Conservation (phyloP, 2,113 vertebrate species). For the Echinops telfairi region DNA sequence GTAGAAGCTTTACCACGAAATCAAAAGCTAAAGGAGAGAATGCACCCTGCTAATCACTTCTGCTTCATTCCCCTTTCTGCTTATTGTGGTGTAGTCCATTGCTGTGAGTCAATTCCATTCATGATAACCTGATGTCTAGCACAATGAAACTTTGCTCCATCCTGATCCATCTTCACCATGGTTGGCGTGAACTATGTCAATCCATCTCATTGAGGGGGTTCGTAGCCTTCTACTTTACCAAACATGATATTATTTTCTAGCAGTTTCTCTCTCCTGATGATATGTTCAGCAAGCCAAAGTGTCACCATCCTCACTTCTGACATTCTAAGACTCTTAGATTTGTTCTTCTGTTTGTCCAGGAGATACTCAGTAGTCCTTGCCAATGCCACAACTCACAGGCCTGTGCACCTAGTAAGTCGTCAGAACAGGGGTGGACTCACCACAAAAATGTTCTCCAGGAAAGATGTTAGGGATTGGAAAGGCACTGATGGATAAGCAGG, state of each 20-base stretch:
- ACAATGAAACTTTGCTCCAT: neutral
- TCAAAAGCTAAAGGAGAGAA: slow-evolving; percentile 1
- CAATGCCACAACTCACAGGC: neutral
- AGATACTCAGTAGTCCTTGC: neutral
- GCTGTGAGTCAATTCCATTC: neutral
- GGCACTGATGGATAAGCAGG: neutral
- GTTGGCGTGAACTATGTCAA: neutral
- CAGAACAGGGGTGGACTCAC: neutral
- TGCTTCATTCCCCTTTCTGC: neutral
- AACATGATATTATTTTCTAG: neutral
- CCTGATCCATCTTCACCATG: neutral
- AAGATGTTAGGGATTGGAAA: neutral
- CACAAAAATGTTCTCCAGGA: neutral
- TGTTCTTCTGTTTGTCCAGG: neutral
- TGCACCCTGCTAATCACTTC: neutral
- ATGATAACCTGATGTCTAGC: neutral
- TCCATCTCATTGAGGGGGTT: neutral
- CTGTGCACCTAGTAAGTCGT: neutral
- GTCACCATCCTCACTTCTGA: neutral
- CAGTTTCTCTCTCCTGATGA: neutral
- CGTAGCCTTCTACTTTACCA: neutral
- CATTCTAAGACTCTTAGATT: neutral
- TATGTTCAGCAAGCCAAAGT: neutral
- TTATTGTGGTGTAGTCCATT: neutral
- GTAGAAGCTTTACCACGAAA: neutral